phyloP scores from a whole-genome alignment of 2,113 vertebrate genomes.

The Mobula birostris region DNA sequence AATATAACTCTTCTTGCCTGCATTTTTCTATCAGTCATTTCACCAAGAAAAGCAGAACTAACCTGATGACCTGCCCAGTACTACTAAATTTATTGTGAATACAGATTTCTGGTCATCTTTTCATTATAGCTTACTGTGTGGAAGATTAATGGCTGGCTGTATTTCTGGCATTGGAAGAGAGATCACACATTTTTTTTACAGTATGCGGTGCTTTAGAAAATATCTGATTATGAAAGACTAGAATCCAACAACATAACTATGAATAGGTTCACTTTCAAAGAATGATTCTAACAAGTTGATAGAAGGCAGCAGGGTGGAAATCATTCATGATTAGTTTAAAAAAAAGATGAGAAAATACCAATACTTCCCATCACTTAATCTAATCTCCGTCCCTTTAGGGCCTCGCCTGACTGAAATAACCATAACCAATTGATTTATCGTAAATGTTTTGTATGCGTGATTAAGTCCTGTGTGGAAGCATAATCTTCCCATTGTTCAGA shows the following conservation, averaged over 20 bases:
- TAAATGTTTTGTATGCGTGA: not conserved
- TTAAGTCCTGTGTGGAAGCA: not conserved
- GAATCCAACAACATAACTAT: not conserved
- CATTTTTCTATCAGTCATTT: too few species aligned
- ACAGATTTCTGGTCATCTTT: too few species aligned
- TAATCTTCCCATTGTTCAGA: not conserved
- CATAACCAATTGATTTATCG: not conserved
- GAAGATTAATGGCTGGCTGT: too few species aligned
- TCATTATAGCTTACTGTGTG: too few species aligned
- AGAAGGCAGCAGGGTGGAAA: not conserved
- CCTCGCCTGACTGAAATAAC: not conserved
- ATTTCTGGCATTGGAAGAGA: too few species aligned
- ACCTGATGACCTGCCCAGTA: too few species aligned
- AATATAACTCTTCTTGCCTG: too few species aligned
- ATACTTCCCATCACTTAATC: not conserved
- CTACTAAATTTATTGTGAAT: too few species aligned
- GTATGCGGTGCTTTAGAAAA: not conserved
- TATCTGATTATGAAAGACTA: not conserved
- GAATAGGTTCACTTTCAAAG: not conserved
- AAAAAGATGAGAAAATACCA: not conserved
- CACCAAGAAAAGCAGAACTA: too few species aligned
- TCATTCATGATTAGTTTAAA: not conserved
- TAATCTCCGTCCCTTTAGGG: not conserved
- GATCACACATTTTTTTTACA: too few species aligned
- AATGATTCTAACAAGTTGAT: not conserved